A percentile compares a stretch with the other conserved stretches of the same genome.
These are phyloP conservation scores for Scaptomyza reducta DNA, from an alignment of 2,888 invertebrate genomes.

Conservation along the genomic window DNA sequence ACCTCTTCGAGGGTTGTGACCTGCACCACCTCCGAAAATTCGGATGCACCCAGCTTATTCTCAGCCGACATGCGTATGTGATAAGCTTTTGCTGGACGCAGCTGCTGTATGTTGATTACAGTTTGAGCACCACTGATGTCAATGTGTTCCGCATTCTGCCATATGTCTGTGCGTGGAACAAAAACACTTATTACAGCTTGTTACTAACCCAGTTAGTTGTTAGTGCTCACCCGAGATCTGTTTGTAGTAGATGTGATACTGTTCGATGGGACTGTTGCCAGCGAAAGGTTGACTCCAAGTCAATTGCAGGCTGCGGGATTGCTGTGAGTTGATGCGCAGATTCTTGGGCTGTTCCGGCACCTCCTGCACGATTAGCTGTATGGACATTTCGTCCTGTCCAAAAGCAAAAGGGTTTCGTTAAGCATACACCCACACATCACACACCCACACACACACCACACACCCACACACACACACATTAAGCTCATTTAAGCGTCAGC, in stretches of 20 bases:
- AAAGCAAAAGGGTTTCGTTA: conserved; percentile 12
- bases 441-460: background rate
- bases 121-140: conserved; percentile 93
- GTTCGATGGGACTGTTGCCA: conserved; percentile 94
- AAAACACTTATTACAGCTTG: background rate
- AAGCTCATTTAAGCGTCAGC: conserved; percentile 24
- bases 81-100: conserved; percentile 94
- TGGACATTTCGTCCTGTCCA: conserved; percentile 91
- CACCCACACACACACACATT: background rate
- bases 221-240: conserved; percentile 87
- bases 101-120: conserved; percentile 90
- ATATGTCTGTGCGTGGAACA: conserved; percentile 86
- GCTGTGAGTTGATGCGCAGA: conserved; percentile 92
- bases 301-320: conserved; percentile 92
- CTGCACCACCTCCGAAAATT: conserved; percentile 93
- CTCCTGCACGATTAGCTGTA: conserved; percentile 95
- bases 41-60: conserved; percentile 94
- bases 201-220: background rate
- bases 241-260: conserved; percentile 95
- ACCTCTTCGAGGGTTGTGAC: conserved; percentile 94
- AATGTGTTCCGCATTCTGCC: conserved; percentile 93
- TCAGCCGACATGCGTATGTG: conserved; percentile 95
- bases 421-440: conserved; percentile 11
- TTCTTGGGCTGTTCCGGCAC: conserved; percentile 95
- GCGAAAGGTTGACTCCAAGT: conserved; percentile 96